phyloP scores from a whole-genome alignment of 2,888 invertebrate species.

The Coremacera marginata region DNA sequence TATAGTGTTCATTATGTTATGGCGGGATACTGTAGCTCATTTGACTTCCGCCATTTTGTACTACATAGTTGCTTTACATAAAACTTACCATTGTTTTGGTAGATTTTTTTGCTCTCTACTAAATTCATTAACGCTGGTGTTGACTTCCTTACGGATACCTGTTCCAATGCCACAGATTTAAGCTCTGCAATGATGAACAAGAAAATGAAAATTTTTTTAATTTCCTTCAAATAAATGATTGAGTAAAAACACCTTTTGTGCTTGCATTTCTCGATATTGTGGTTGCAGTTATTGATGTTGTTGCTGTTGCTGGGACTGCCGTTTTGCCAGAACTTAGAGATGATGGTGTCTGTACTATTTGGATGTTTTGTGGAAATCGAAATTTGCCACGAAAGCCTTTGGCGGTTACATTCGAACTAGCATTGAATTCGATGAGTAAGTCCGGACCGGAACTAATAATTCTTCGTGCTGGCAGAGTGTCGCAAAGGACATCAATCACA shows the following conservation, averaged over 20 bases:
- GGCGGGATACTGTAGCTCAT: too few species aligned
- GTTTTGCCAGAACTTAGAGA: background rate
- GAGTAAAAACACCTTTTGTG: background rate
- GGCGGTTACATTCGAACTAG: slow-evolving; percentile 75
- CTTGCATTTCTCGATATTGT: background rate
- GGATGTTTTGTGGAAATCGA: slow-evolving; percentile 58
- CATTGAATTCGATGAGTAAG: slow-evolving; percentile 85
- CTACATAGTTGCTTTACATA: too few species aligned
- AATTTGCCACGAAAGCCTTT: slow-evolving; percentile 69
- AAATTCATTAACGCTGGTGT: slow-evolving; percentile 2
- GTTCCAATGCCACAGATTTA: slow-evolving; percentile 36
- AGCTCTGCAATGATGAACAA: background rate
- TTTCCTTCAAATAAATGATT: background rate
- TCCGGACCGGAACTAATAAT: slow-evolving; percentile 87
- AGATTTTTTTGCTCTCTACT: slow-evolving; percentile 24
- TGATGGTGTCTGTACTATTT: slow-evolving; percentile 41
- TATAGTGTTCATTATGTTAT: too few species aligned
- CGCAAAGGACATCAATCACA: slow-evolving; percentile 85
- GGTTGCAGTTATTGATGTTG: background rate
- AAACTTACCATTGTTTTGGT: slow-evolving; percentile 40
- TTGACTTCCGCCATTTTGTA: too few species aligned
- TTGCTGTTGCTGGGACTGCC: background rate
- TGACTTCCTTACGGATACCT: slow-evolving; percentile 13
- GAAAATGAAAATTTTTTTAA: background rate
- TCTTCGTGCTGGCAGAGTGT: slow-evolving; percentile 79